These are phyloP conservation scores for Gisinianus flammeolus DNA, from an alignment of 2,888 invertebrate genomes.

Conservation along the genomic window DNA sequence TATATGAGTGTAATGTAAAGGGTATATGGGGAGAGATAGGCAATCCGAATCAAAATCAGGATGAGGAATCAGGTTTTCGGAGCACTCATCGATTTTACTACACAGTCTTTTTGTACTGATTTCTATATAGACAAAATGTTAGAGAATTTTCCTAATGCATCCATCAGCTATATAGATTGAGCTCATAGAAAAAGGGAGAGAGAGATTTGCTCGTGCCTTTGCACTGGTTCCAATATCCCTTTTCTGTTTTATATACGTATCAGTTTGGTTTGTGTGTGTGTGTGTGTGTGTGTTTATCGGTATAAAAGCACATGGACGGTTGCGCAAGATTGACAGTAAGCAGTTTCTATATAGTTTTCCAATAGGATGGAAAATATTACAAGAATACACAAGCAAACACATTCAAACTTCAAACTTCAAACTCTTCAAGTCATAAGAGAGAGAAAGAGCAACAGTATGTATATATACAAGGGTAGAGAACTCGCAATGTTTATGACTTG, in stretches of 20 bases:
- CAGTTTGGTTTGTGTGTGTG: background rate
- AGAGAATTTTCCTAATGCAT: background rate
- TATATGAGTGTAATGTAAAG: background rate
- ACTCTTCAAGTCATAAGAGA: too few relatives aligned
- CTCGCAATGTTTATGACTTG: too few relatives aligned
- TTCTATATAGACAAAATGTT: too few relatives aligned
- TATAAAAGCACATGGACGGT: constrained; percentile 1
- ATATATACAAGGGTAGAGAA: too few relatives aligned
- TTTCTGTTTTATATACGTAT: background rate
- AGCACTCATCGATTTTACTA: constrained; percentile 33
- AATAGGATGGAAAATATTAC: too few relatives aligned
- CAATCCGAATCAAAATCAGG: background rate
- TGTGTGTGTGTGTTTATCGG: too few relatives aligned
- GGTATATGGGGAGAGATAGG: constrained; percentile 11
- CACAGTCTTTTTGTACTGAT: background rate
- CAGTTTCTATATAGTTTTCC: background rate
- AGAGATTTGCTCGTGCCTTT: too few relatives aligned
- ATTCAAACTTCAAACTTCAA: too few relatives aligned
- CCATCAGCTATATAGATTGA: background rate
- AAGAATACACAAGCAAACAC: too few relatives aligned
- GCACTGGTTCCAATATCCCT: too few relatives aligned
- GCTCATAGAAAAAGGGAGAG: background rate
- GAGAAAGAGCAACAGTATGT: too few relatives aligned
- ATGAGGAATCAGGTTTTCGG: constrained; percentile 31
- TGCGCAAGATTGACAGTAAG: constrained; percentile 9